phyloP scores from a whole-genome alignment of 2,888 invertebrate genomes.

The Amphipoea oculea region DNA sequence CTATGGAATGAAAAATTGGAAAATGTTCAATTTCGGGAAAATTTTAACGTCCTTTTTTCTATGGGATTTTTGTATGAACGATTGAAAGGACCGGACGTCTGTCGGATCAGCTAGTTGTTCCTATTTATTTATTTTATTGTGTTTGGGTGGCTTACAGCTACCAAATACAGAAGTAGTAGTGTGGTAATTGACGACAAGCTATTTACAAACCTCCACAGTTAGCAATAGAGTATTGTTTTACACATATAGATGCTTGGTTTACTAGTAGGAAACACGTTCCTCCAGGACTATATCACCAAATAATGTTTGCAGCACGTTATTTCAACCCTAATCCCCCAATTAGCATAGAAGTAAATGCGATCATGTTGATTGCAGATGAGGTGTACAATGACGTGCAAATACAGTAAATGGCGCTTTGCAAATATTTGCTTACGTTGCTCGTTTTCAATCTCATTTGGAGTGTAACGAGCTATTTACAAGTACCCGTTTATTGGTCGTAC shows the following conservation, averaged over 20 bases:
- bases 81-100: neutral
- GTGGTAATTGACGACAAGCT: no score
- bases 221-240: no score
- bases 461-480: constrained; percentile 75
- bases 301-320: neutral
- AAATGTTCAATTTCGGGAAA: neutral
- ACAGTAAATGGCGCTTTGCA: constrained; percentile 64
- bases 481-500: constrained; percentile 66
- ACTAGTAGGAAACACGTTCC: neutral
- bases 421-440: constrained; percentile 72
- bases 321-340: constrained; percentile 29
- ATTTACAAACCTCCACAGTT: no score
- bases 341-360: constrained; percentile 40
- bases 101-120: neutral
- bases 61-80: neutral
- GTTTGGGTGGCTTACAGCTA: no score
- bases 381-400: constrained; percentile 53
- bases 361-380: constrained; percentile 50
- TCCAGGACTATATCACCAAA: neutral
- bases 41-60: neutral
- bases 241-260: neutral
- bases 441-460: constrained; percentile 73
- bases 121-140: neutral
- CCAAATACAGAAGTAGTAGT: no score
- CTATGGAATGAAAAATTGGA: no score